Percentiles rank a stretch among this genome's conserved stretches.
Conservation (phyloP, 2,888 invertebrate species). For the Protophormia terraenovae region DNA sequence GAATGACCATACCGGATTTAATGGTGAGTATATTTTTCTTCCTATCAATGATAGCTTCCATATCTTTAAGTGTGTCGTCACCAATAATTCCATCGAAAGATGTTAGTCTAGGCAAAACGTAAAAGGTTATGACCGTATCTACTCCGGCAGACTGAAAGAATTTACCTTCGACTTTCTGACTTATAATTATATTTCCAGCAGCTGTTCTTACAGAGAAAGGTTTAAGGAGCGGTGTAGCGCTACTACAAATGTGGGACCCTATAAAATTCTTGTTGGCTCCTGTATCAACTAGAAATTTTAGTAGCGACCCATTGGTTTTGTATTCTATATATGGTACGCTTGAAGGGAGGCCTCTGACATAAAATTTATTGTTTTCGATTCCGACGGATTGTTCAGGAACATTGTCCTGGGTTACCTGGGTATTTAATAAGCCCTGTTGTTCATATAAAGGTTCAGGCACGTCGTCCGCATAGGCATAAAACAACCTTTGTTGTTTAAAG, state of each 20-base stretch:
- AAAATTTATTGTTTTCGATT: constrained; percentile 25
- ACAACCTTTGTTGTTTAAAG: not conserved
- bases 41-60: not conserved
- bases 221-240: not conserved
- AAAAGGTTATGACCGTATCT: not conserved
- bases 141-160: not conserved
- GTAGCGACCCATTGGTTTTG: not conserved
- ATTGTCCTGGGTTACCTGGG: not conserved
- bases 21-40: too few relatives aligned
- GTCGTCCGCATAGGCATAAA: not conserved
- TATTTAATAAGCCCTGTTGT: not conserved
- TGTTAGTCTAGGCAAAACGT: not conserved
- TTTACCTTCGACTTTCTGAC: not conserved
- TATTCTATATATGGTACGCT: constrained; percentile 13
- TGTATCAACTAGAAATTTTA: constrained; percentile 33
- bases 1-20: too few relatives aligned
- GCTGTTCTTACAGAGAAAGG: not conserved
- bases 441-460: not conserved
- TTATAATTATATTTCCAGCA: not conserved
- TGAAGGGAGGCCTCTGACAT: constrained; percentile 41
- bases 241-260: not conserved
- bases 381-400: not conserved
- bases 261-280: constrained; percentile 14
- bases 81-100: not conserved
- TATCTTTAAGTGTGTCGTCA: not conserved